phyloP scores from a whole-genome alignment of 1,140 invertebrate genomes.

The Ephestia elutella region DNA sequence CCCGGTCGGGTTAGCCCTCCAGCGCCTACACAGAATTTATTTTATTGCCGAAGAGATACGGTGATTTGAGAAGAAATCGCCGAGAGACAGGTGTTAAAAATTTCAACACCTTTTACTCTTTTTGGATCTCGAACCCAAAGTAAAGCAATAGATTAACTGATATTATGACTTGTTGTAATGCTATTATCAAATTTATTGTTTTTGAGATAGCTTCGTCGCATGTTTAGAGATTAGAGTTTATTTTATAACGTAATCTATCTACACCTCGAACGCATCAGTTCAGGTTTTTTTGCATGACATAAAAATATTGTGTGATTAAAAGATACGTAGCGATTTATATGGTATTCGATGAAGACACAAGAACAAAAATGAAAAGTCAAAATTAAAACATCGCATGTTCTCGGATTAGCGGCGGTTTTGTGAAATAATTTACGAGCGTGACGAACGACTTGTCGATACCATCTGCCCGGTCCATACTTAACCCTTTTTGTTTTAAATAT shows the following conservation, averaged over 20 bases:
- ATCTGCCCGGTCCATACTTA: slow-evolving; percentile 64
- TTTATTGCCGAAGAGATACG: slow-evolving; percentile 70
- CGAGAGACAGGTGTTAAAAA: slow-evolving; percentile 71
- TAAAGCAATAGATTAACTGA: slow-evolving; percentile 55
- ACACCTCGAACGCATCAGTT: not conserved
- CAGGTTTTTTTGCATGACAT: slow-evolving; percentile 1
- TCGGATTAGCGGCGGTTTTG: slow-evolving; percentile 66
- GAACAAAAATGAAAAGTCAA: slow-evolving; percentile 52
- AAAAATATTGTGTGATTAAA: slow-evolving; percentile 9
- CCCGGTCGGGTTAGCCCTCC: slow-evolving; percentile 54
- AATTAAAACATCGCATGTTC: slow-evolving; percentile 66
- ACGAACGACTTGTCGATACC: slow-evolving; percentile 64
- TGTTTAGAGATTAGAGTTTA: slow-evolving; percentile 24
- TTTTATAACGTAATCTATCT: not conserved
- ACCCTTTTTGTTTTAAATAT: slow-evolving; percentile 68
- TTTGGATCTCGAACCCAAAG: slow-evolving; percentile 51
- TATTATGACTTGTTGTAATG: slow-evolving; percentile 49
- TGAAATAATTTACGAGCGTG: slow-evolving; percentile 71
- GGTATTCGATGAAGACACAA: slow-evolving; percentile 44
- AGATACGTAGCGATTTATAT: slow-evolving; percentile 49
- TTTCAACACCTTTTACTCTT: slow-evolving; percentile 65
- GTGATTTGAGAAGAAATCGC: slow-evolving; percentile 66
- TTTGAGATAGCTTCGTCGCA: slow-evolving; percentile 28
- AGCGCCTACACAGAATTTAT: slow-evolving; percentile 70
- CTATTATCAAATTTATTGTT: slow-evolving; percentile 50